Evolutionary conservation across 2,888 invertebrate species (phyloP), one percentile per base, ranked within the genome.

Genomic region (Timandra comae): DNA sequence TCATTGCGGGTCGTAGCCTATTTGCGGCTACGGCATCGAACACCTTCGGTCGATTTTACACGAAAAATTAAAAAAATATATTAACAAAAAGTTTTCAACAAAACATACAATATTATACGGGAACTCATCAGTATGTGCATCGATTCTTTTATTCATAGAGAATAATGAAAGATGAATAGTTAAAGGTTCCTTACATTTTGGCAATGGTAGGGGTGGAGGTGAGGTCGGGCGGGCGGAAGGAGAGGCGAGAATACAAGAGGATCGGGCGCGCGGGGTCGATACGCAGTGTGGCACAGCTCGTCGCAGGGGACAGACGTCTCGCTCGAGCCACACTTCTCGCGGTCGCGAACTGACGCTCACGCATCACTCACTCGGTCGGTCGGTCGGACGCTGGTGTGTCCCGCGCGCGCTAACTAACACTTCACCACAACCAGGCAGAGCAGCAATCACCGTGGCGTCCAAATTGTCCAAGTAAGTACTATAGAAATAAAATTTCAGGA

Each of bases 101-200:
- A n/a, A n/a, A n/a, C n/a, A n/a, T n/a, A n/a, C n/a, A n/a, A n/a
- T n/a, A n/a, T n/a, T n/a, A n/a, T 20, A 3, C 4, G 4, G 10
- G 6, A 21, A n/a, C 2, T 10, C 12, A n/a, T n/a, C n/a, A n/a
- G n/a, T n/a, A 45, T 68, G 68, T 54, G 29, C 62, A 70, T 72
- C 63, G 71, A 73, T 72, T 60, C 56, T 21, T 37, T 52, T 42
- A 50, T 27, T 56, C 48, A 47, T 43, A 40, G 58, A 54, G 62
- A 64, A 70, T 71, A 75, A 74, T 73, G 65, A 70, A 58, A 64
- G 72, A 75, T 75, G 69, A 78, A 79, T 74, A 74, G 73, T 74
- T 75, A 72, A 75, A 71, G 62, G 63, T 59, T 70, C 57, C 63
- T 69, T 57, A 63, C 67, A 65, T 75, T 81, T 79, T 57, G 77